Percentiles rank a stretch among this genome's conserved stretches.
These are phyloP conservation scores for Aphelocoma californica DNA, from an alignment of 2,797 vertebrate genomes.

Conservation along the genomic window DNA sequence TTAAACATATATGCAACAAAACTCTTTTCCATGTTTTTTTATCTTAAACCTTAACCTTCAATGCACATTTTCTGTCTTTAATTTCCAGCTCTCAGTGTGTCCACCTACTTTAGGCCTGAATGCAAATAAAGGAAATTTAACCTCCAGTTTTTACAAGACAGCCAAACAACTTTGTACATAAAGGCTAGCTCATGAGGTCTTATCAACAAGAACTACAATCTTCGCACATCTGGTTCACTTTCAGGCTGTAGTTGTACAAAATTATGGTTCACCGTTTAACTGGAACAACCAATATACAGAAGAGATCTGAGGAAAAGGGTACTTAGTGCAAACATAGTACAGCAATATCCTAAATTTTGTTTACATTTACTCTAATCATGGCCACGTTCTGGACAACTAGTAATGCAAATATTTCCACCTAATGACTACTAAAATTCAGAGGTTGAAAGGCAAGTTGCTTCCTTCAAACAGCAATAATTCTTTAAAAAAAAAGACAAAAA, in stretches of 20 bases:
- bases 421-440: neutral
- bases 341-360: neutral
- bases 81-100: neutral
- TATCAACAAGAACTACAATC: neutral
- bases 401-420: neutral
- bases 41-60: neutral
- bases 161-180: neutral
- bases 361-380: neutral
- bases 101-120: neutral
- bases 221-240: neutral
- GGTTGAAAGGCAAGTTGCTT: neutral
- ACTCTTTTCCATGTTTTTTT: neutral
- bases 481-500: neutral
- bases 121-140: neutral
- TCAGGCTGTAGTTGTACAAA: neutral
- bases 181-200: neutral
- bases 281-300: neutral
- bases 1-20: neutral
- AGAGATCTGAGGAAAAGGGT: neutral
- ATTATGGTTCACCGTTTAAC: neutral
- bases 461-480: neutral
- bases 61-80: neutral
- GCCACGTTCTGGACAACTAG: neutral
- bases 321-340: neutral
- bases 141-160: neutral